Evolutionary conservation across 2,888 invertebrate species (phyloP).

Genomic region (Drosophila pegasa): DNA sequence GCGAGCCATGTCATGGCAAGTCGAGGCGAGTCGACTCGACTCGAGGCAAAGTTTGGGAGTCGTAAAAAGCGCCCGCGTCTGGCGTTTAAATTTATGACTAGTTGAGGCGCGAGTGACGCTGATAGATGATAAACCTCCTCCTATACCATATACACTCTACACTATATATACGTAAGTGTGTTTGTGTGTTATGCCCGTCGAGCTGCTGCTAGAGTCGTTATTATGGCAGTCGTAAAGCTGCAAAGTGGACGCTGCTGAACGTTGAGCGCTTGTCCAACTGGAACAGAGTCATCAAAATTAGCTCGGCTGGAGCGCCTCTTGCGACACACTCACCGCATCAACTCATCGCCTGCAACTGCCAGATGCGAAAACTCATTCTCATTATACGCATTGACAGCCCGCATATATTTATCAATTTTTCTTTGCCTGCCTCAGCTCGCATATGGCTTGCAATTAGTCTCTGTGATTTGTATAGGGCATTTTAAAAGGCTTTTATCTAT

Average conservation of each 20-base stretch:
- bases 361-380: conserved; percentile 6
- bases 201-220: conserved; percentile 36
- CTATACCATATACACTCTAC: conserved; percentile 4
- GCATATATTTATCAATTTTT: background rate
- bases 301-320: background rate
- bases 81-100: conserved; percentile 61
- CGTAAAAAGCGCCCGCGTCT: conserved; percentile 54
- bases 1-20: conserved; percentile 7
- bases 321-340: background rate
- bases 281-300: conserved; percentile 17
- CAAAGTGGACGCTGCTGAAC: conserved; percentile 23
- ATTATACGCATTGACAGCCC: background rate
- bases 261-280: conserved; percentile 1
- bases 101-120: conserved; percentile 58
- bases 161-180: background rate
- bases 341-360: background rate
- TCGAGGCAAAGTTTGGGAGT: conserved; percentile 24
- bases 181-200: conserved; percentile 1
- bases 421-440: background rate
- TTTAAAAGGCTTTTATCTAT: background rate
- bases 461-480: background rate
- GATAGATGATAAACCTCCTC: conserved; percentile 56
- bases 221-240: conserved; percentile 38
- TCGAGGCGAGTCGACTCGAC: conserved; percentile 10
- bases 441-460: background rate